phyloP scores from a whole-genome alignment of 2,113 vertebrate genomes.

The Pelecanoides urinatrix region DNA sequence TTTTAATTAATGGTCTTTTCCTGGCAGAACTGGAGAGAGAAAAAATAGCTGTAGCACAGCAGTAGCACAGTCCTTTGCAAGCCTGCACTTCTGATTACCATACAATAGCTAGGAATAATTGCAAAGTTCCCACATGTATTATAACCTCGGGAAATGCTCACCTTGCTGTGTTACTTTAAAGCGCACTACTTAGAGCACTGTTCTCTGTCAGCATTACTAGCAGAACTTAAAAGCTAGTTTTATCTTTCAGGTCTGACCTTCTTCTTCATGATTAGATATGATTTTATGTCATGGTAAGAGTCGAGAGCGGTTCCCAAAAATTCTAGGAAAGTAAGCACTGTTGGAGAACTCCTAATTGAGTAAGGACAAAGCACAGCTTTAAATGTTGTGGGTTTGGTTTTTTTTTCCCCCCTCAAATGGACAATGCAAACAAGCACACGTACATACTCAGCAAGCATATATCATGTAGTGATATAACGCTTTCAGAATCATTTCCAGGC shows the following conservation, averaged over 20 bases:
- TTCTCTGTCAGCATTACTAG: not conserved
- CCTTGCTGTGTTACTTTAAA: not conserved
- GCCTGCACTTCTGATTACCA: not conserved
- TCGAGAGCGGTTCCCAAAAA: not conserved
- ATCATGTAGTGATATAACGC: not conserved
- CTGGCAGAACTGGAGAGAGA: not conserved
- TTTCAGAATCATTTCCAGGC: not conserved
- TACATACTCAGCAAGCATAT: not conserved
- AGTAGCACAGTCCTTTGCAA: not conserved
- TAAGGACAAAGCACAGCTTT: not conserved
- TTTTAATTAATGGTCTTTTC: constrained; percentile 12
- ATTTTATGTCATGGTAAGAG: not conserved
- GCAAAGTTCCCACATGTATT: not conserved
- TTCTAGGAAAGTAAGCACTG: not conserved
- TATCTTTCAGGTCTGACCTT: not conserved
- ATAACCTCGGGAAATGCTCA: not conserved
- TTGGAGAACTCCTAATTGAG: not conserved
- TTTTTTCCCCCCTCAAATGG: too few relatives aligned
- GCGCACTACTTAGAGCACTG: not conserved
- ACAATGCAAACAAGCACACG: not conserved
- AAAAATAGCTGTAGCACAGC: not conserved
- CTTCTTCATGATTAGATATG: rapidly evolving
- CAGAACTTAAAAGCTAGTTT: not conserved
- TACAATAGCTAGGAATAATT: not conserved
- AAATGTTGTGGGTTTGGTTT: not conserved